These are phyloP conservation scores for Choreutis nemorana DNA, from an alignment of 2,888 invertebrate genomes.

Conservation along the genomic window DNA sequence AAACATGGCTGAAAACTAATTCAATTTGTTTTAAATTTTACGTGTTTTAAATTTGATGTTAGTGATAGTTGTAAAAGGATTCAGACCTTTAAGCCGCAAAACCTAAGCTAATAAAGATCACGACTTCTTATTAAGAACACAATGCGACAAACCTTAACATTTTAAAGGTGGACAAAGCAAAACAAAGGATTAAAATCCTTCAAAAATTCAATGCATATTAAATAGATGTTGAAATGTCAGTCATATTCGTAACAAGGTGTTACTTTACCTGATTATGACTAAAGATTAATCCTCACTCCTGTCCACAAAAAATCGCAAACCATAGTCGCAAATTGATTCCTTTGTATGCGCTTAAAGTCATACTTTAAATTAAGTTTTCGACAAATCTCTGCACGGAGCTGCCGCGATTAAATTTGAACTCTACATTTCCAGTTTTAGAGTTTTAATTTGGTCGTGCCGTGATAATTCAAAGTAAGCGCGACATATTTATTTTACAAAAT, in stretches of 20 bases:
- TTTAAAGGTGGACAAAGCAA: constrained; percentile 5
- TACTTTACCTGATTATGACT: constrained; percentile 23
- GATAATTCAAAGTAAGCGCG: constrained; percentile 46
- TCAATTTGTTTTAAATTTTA: no score
- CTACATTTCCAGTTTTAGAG: constrained; percentile 16
- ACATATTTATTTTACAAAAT: constrained; percentile 66
- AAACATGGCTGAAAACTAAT: no score
- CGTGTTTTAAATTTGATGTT: no score
- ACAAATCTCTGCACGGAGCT: constrained; percentile 18
- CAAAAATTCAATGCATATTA: constrained; percentile 5
- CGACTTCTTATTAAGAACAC: no score
- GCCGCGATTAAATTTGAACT: constrained; percentile 14
- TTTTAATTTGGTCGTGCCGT: constrained; percentile 16
- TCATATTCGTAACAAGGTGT: constrained; percentile 46
- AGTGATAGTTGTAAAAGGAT: no score
- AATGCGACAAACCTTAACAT: no score
- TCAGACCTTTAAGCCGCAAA: no score
- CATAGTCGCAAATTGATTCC: constrained; percentile 45
- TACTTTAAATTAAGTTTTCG: constrained; percentile 57
- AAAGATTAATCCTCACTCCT: constrained; percentile 36
- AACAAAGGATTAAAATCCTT: constrained; percentile 4
- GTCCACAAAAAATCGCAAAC: constrained; percentile 21
- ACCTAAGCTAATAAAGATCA: no score
- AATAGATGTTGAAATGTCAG: constrained; percentile 31
- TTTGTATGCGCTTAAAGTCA: constrained; percentile 46